phyloP scores from a whole-genome alignment of 37 sponge, comb jelly and placozoan species.

The Chondrilla cf. caribensis region DNA sequence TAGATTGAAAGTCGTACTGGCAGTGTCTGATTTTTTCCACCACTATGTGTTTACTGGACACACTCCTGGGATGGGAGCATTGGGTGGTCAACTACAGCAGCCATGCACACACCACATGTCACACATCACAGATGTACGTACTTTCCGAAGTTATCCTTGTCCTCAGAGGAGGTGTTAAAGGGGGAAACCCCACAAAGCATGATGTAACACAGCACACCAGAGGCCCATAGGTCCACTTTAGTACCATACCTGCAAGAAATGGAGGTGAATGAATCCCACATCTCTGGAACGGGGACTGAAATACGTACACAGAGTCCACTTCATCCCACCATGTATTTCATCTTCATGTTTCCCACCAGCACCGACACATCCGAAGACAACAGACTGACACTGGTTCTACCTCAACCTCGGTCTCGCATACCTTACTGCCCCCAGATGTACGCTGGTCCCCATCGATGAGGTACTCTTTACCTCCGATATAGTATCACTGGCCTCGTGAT shows the following conservation, averaged over 20 bases:
- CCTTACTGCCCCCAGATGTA: background rate
- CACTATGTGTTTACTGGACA: background rate
- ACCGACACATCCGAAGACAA: too few relatives aligned
- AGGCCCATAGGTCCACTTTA: constrained; percentile 81
- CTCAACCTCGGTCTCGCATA: too few relatives aligned
- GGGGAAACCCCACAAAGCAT: constrained; percentile 73
- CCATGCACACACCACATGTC: too few relatives aligned
- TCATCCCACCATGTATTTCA: too few relatives aligned
- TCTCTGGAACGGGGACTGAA: too few relatives aligned
- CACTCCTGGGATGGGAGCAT: background rate
- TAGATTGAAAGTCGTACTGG: background rate
- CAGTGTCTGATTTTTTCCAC: constrained; percentile 10
- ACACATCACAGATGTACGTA: too few relatives aligned
- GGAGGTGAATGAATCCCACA: too few relatives aligned
- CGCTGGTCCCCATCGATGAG: constrained; percentile 25
- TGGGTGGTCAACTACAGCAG: too few relatives aligned
- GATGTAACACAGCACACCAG: constrained; percentile 78
- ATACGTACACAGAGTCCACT: too few relatives aligned
- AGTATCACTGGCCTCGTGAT: constrained; percentile 50
- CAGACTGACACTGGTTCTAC: too few relatives aligned
- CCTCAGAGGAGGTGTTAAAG: constrained; percentile 16
- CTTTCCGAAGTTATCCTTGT: too few relatives aligned
- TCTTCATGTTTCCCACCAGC: too few relatives aligned
- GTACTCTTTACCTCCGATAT: constrained; percentile 64
- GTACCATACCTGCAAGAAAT: constrained; percentile 75